Conservation (phyloP, 2,113 vertebrate genomes). For the Ptilonorhynchus violaceus region DNA sequence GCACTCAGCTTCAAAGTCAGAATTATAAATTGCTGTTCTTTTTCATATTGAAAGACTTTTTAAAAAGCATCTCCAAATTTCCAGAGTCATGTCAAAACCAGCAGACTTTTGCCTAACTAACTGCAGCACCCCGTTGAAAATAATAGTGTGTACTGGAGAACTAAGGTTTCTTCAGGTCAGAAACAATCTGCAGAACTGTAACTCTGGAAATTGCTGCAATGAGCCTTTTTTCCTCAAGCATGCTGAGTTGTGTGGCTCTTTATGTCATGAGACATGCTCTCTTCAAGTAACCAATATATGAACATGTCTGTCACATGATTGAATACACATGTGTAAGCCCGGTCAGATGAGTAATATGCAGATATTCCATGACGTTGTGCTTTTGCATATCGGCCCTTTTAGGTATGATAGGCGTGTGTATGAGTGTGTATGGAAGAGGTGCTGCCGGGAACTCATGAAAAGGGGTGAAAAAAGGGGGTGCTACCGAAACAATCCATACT, state of each 20-base stretch:
- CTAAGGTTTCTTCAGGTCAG: neutral
- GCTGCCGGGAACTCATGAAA: neutral
- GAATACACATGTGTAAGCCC: neutral
- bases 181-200: neutral
- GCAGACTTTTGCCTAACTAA: neutral
- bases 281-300: neutral
- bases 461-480: neutral
- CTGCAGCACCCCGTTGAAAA: neutral
- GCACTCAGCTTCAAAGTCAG: neutral
- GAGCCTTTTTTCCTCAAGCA: neutral
- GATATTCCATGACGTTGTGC: neutral
- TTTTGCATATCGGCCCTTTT: neutral
- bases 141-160: neutral
- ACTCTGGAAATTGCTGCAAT: neutral
- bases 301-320: neutral
- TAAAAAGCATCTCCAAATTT: neutral
- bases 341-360: neutral
- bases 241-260: neutral
- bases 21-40: neutral
- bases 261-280: neutral
- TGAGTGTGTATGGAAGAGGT: neutral
- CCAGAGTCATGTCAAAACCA: neutral
- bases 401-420: neutral
- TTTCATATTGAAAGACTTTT: neutral
- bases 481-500: neutral